A percentile compares a stretch with the other conserved stretches of the same genome.
phyloP scores from a whole-genome alignment of 2,113 vertebrate species.

The Stegostoma tigrinum region DNA sequence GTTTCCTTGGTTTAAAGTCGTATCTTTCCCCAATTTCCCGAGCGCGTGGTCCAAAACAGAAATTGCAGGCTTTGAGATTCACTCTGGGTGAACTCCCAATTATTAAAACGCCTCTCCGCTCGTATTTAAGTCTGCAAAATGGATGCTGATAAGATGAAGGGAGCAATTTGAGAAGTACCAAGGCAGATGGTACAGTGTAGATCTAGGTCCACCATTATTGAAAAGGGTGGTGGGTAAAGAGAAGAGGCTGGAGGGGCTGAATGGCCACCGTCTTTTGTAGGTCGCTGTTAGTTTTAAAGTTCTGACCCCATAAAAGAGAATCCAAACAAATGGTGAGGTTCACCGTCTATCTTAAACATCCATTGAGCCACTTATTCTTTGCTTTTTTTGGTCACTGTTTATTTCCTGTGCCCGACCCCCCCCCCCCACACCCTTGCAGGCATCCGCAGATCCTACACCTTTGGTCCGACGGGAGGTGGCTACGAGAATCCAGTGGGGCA shows the following conservation, averaged over 20 bases:
- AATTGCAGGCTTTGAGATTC: too few species aligned
- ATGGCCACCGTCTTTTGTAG: neutral
- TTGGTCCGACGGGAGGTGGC: conserved; percentile 74
- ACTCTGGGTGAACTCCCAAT: neutral
- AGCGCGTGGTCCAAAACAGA: too few species aligned
- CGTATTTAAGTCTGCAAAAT: neutral
- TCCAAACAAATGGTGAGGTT: neutral
- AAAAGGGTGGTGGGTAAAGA: too few species aligned
- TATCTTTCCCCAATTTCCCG: too few species aligned
- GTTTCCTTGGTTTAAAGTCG: too few species aligned
- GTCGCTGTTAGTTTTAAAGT: neutral
- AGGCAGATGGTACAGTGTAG: too few species aligned
- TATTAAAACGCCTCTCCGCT: neutral
- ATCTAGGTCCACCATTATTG: neutral
- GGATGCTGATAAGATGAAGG: neutral
- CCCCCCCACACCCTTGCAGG: conserved; percentile 53
- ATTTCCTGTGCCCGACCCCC: neutral
- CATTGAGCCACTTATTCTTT: neutral
- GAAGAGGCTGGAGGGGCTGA: neutral
- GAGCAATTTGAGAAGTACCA: neutral
- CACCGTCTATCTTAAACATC: too few species aligned
- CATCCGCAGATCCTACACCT: conserved; percentile 79
- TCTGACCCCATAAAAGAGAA: neutral
- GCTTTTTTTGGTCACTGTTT: too few species aligned
- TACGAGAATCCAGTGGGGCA: conserved; percentile 75